phyloP scores from a whole-genome alignment of 35 echinoderm and acorn worm species.

The Apostichopus parvimensis region DNA sequence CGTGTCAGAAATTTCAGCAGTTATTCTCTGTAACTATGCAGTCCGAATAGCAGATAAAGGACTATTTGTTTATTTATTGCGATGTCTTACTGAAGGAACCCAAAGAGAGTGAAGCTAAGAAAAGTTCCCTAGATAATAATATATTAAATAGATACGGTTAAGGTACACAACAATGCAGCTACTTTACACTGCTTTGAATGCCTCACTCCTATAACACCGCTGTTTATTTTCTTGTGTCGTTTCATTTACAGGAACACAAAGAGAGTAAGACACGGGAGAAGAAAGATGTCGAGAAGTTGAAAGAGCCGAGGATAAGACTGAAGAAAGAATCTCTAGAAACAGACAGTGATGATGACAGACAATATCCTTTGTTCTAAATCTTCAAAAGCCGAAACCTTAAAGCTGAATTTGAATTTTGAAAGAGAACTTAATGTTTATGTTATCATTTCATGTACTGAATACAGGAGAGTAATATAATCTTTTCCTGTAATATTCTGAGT shows the following conservation, averaged over 20 bases:
- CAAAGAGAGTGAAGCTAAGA: too few species aligned
- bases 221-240: not conserved
- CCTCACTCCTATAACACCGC: too few species aligned
- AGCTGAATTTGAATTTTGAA: not conserved
- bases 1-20: too few species aligned
- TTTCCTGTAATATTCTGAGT: not conserved
- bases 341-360: constrained; percentile 81
- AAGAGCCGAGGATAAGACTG: constrained; percentile 9
- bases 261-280: constrained; percentile 37
- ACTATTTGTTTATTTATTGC: too few species aligned
- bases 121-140: too few species aligned
- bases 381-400: not conserved
- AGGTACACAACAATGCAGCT: too few species aligned
- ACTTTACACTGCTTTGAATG: too few species aligned
- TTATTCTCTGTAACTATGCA: too few species aligned
- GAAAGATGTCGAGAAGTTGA: constrained; percentile 66
- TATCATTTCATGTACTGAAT: not conserved
- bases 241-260: constrained; percentile 28
- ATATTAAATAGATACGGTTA: too few species aligned
- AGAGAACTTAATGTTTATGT: not conserved
- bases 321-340: constrained; percentile 68
- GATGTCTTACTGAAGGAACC: too few species aligned
- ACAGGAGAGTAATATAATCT: not conserved
- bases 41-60: too few species aligned
- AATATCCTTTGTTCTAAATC: constrained; percentile 73